Base-by-base conservation (phyloP, 2,113 vertebrate species). In the Nothocercus julius region DNA sequence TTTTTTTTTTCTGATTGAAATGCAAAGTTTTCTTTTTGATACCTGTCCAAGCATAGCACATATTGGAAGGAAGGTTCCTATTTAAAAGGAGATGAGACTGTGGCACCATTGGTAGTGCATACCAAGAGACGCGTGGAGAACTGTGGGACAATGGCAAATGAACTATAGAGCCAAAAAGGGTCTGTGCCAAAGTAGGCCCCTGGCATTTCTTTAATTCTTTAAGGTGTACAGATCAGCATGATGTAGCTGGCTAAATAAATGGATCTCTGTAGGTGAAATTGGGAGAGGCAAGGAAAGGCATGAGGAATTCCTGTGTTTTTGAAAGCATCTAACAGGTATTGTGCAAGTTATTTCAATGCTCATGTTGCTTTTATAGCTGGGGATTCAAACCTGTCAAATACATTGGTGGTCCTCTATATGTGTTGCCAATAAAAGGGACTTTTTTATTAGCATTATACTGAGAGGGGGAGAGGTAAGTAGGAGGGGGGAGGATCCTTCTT, bases 61-160 rank as follows among this genome's bases (percentile, higher is more conserved):
- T 67, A 20, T 47, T 21, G n/a, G 34, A 82, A 70, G 12, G 40
- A 72, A 53, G 19, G 3, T 45, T 77, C 32, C 44, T 56, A 3
- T 83, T 59, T 59, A 27, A 14, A 54, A 76, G n/a, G 15, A 61
- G 79, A 73, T n/a, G 36, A 5, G 3, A 70, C 87, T 72, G 22
- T 72, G 11, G n/a, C 54, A 38, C 20, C 32, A 7, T 1, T 49
- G 30, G 15, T 32, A n/a, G 27, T 11, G 6, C 40, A 32, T 32
- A 5, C 0, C 2, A 18, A 13, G 1, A 25, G 14, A 63, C 44
- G 32, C 2, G 0, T 22, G 20, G 11, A 15, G 10, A 36, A 5
- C 54, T 45, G 85, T 6, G 9, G 13, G 5, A 13, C 24, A 67
- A 36, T 20, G 56, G 54, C 40, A 78, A 67, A 49, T 17, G 32